Evolutionary conservation across 2,797 vertebrate species (phyloP).

Genomic region (Centroberyx gerrardi): DNA sequence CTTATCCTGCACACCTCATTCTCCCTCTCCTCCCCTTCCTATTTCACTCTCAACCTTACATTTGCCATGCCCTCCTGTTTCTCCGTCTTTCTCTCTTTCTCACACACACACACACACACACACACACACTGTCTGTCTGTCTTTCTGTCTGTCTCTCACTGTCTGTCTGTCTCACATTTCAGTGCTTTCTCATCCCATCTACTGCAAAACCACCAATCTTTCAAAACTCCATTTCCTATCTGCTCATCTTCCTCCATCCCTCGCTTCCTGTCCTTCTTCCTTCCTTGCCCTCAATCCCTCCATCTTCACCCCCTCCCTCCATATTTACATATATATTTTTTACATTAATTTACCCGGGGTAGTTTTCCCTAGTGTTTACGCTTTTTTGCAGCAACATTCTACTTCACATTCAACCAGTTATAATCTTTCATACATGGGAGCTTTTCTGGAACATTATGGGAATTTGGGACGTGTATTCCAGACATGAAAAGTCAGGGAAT

Average conservation of each 20-base stretch:
- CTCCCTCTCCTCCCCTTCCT: neutral
- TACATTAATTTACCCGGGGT: neutral
- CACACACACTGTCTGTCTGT: neutral
- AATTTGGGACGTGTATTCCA: too few species aligned
- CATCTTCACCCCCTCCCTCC: neutral
- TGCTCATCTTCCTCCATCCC: too few species aligned
- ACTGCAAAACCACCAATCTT: too few species aligned
- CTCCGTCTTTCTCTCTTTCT: neutral
- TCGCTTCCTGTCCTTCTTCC: neutral
- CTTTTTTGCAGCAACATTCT: neutral
- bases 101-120: neutral
- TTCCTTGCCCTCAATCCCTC: neutral
- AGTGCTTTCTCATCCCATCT: neutral
- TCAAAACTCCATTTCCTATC: too few species aligned
- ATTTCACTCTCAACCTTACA: slow-evolving; percentile 17
- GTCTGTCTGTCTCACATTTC: neutral
- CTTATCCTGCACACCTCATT: slow-evolving; percentile 10
- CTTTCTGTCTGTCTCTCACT: neutral
- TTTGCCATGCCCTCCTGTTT: slow-evolving; percentile 4
- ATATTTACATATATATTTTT: neutral
- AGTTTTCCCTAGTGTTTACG: neutral
- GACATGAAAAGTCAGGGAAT: too few species aligned
- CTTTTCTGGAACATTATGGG: neutral
- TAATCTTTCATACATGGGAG: neutral
- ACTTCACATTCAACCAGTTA: slow-evolving; percentile 12